A percentile compares a stretch with the other conserved stretches of the same genome.
phyloP scores from a whole-genome alignment of 2,797 vertebrate species.

The Coluber constrictor region DNA sequence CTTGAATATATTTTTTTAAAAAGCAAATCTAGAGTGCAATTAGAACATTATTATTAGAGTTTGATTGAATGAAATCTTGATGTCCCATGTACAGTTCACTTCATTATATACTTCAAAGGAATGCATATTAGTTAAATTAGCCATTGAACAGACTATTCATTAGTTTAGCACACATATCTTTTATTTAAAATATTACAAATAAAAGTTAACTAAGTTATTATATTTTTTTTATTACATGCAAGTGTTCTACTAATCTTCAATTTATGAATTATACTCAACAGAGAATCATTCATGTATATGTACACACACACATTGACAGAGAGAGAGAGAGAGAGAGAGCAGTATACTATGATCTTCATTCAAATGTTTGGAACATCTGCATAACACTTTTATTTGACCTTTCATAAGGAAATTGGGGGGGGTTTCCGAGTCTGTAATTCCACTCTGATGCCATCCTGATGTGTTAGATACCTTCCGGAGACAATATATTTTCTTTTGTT shows the following conservation, averaged over 20 bases:
- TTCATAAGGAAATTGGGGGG: background rate
- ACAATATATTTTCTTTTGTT: background rate
- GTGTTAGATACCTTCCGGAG: background rate
- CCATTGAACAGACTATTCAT: constrained; percentile 18
- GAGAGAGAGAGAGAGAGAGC: no score
- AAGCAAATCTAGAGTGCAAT: background rate
- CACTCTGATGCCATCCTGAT: background rate
- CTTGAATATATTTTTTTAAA: background rate
- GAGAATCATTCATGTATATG: background rate
- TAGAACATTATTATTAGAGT: constrained; percentile 17
- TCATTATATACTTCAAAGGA: constrained; percentile 30
- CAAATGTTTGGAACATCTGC: background rate
- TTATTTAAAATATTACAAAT: constrained; percentile 20
- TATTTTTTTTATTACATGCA: constrained; percentile 1
- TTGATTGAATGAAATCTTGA: constrained; percentile 19
- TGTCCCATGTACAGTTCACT: constrained; percentile 14
- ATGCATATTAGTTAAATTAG: constrained; percentile 8
- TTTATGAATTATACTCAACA: background rate
- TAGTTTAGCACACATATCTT: constrained; percentile 4
- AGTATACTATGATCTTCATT: background rate
- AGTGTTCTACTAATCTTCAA: background rate
- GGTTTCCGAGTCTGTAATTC: background rate
- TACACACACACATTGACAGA: background rate
- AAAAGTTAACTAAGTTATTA: background rate
- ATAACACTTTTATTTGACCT: background rate